Evolutionary conservation across 2,113 vertebrate species (phyloP), one percentile per base, ranked within the genome.

Genomic region (Cinclus cinclus): DNA sequence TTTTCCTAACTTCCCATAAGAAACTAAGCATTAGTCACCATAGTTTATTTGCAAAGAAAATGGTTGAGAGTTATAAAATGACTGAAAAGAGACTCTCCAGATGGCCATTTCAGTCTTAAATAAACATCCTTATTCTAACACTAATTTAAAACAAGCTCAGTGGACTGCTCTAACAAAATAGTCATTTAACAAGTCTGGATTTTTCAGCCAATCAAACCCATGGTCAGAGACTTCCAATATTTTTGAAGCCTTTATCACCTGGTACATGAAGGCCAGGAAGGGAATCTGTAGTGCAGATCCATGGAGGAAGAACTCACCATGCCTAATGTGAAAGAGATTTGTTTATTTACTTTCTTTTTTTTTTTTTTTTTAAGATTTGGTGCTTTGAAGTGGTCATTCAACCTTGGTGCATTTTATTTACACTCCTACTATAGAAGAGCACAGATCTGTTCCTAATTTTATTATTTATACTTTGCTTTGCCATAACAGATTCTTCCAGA

Each of bases 41-140:
- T 20, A 87, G 87, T 96, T 94, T 95, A 95, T 95, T 95, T 96
- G 89, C 67, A 95, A 94, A 89, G 89, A 95, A 96, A 95, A 95
- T 35, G 87, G 84, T 69, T 80, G 74, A 92, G 65, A 94, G 89
- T 94, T 96, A 97, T 83, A 95, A 96, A 95, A 90, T 59, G 70
- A 85, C 91, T 94, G 93, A 86, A 91, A 94, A 91, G 89, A 95
- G 71, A 80, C 85, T 95, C 90, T 95, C 94, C 92, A 95, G 94
- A 94, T 92, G 95, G 90, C 90, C 82, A 77, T 84, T 92, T 69
- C 82, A 91, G 74, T n/a, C 84, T 92, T 94, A 94, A 95, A 85
- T 89, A 96, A 96, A 95, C 94, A 96, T 91, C 87, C 87, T 91
- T 86, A 86, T 88, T 92, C 87, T 83, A 96, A 85, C 78, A 70